Conservation (phyloP, 1,140 invertebrate species). For the fruit fly (Drosophila melanogaster) region DNA sequence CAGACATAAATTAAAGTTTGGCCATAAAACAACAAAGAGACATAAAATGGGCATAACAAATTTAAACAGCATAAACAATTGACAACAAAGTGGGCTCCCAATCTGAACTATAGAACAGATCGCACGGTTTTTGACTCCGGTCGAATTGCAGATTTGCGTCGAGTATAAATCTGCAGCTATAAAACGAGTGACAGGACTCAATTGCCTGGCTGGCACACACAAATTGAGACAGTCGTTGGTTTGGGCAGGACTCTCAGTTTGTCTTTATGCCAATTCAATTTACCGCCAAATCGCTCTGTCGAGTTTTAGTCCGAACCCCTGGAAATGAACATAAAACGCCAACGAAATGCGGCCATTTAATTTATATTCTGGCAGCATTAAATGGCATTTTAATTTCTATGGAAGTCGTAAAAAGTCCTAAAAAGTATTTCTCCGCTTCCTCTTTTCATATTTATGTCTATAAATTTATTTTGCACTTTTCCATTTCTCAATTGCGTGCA, state of each 20-base stretch:
- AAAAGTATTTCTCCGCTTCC: conserved; percentile 11
- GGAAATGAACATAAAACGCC: conserved; percentile 53
- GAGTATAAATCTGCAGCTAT: conserved; percentile 34
- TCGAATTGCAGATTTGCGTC: conserved; percentile 17
- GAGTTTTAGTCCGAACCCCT: not conserved
- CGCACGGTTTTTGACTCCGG: conserved; percentile 42
- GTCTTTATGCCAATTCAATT: conserved; percentile 64
- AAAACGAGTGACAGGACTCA: conserved; percentile 31
- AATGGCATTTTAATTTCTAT: conserved; percentile 65
- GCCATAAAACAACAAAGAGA: conserved; percentile 52
- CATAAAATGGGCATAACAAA: conserved; percentile 51
- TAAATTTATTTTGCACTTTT: conserved; percentile 60
- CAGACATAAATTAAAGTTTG: conserved; percentile 62
- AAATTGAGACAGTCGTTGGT: conserved; percentile 36
- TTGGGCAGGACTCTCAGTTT: conserved; percentile 33
- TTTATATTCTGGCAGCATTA: conserved; percentile 54
- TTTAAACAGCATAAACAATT: conserved; percentile 65
- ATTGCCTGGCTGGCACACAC: conserved; percentile 5
- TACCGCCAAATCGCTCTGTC: conserved; percentile 40
- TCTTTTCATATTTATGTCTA: conserved; percentile 54
- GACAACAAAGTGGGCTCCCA: conserved; percentile 41
- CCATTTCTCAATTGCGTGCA: conserved; percentile 57
- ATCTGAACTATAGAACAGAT: conserved; percentile 40
- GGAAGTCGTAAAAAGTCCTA: conserved; percentile 51
- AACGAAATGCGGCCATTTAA: conserved; percentile 50